Percentiles rank a stretch among this genome's conserved stretches.
phyloP scores from a whole-genome alignment of 2,113 vertebrate genomes.

The Anarrhichthys ocellatus region DNA sequence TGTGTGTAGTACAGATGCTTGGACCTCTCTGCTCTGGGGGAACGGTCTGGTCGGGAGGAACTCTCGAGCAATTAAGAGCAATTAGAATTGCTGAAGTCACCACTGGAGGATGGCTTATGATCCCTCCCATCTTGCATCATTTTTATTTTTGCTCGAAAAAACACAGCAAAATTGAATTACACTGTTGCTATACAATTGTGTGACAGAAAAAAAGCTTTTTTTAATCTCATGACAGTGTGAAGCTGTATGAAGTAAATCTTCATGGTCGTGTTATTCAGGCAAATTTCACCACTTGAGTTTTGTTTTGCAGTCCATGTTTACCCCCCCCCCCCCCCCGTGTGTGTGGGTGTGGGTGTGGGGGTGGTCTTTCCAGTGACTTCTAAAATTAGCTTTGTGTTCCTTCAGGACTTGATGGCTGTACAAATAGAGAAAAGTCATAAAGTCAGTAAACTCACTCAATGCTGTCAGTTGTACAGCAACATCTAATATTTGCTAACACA shows the following conservation, averaged over 20 bases:
- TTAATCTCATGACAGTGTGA: background rate
- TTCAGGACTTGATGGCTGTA: too few relatives aligned
- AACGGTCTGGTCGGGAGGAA: slow-evolving; percentile 46
- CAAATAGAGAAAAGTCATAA: too few relatives aligned
- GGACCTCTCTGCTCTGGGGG: slow-evolving; percentile 16
- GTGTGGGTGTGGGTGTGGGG: too few relatives aligned
- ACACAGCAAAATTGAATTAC: background rate
- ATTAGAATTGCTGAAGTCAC: slow-evolving; percentile 72
- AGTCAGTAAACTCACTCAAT: too few relatives aligned
- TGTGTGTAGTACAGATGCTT: slow-evolving; percentile 11
- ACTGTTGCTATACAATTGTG: background rate
- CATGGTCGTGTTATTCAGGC: background rate
- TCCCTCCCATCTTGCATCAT: slow-evolving; percentile 60
- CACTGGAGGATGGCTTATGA: slow-evolving; percentile 46
- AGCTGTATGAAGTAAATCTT: background rate
- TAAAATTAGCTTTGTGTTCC: too few relatives aligned
- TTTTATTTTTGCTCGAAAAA: background rate
- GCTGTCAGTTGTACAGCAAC: too few relatives aligned
- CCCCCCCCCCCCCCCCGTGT: too few relatives aligned
- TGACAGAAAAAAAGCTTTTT: background rate
- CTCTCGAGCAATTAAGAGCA: slow-evolving; percentile 55
- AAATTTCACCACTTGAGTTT: background rate
- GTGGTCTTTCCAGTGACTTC: too few relatives aligned
- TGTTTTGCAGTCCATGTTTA: too few relatives aligned
- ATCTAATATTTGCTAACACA: too few relatives aligned